Base-by-base conservation (phyloP, 1,140 invertebrate species). In the Drosophila repletoides region DNA sequence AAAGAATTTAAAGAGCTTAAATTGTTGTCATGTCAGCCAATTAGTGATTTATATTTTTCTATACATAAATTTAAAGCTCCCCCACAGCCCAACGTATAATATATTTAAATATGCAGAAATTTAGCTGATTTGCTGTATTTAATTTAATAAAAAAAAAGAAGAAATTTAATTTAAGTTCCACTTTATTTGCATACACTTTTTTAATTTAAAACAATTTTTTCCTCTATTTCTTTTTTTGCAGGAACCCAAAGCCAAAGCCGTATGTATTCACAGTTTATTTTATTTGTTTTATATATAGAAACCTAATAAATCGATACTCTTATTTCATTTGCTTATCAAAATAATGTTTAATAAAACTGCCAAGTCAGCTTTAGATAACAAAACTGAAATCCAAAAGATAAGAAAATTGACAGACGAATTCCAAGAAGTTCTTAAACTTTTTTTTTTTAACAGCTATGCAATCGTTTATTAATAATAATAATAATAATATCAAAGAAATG, bases 191-290 rank as follows among this genome's bases (percentile, higher is more conserved):
- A 43, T 33, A 41, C 34, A 22, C 59, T 71, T 66, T 66, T 64
- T 60, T 17, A 22, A 61, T 38, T 58, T 21, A 22, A 34, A 24
- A 24, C 14, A 0, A 51, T 58, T 72, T 80, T 66, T 59, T 29
- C 46, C 45, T 38, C 64, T 77, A 53, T 58, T 55, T 60, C 7
- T 68, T 81, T 26, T 28, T 69, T 81, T 69, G 29, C 88, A 89
- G 88, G 88, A 89, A 83, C 88, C 88, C 67, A 89, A 89, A 86
- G 64, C 79, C 45, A 89, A 89, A 71, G 72, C 80, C 72, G 88
- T 89, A 89, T 48, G 88, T 89, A 88, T 77, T 24, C 19, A 22
- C 38, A 22, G 2, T 5, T 12, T 28, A 36, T 17, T 34, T 21
- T 28, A 48, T 49, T 41, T 43, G 14, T 15, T 26, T 9, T n/a